Conservation (phyloP, 2,113 vertebrate genomes). For the Furnarius figulus region DNA sequence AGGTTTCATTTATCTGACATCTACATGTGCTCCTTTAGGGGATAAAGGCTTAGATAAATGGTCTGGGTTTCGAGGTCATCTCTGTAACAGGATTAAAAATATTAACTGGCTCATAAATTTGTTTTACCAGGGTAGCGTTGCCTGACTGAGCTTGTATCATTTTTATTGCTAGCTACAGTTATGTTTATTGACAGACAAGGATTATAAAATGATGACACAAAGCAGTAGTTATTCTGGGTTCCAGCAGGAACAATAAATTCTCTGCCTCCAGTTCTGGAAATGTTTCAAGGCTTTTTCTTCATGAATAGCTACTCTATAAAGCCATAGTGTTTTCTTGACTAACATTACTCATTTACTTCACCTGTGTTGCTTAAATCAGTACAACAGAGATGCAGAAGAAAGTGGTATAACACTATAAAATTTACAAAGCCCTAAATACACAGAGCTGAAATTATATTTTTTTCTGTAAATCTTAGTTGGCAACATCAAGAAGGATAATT, state of each 20-base stretch:
- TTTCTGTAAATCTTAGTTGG: neutral
- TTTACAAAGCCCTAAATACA: neutral
- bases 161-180: constrained; percentile 64
- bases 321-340: constrained; percentile 10
- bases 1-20: constrained; percentile 40
- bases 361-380: neutral
- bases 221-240: constrained; percentile 65
- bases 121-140: constrained; percentile 31
- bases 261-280: constrained; percentile 59
- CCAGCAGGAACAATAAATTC: constrained; percentile 69
- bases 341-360: constrained; percentile 19
- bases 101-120: constrained; percentile 60
- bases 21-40: constrained; percentile 27
- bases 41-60: constrained; percentile 35
- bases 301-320: constrained; percentile 51
- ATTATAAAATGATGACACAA: constrained; percentile 70
- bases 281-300: constrained; percentile 67
- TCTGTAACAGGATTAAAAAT: constrained; percentile 65
- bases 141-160: constrained; percentile 49
- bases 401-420: neutral
- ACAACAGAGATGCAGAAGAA: neutral
- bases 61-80: constrained; percentile 46
- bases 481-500: neutral
- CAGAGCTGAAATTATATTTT: neutral
- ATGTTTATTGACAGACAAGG: constrained; percentile 70